Evolutionary conservation across 2,888 invertebrate genomes (phyloP), one percentile per base, ranked within the genome.

Genomic region (Auanema sp.): DNA sequence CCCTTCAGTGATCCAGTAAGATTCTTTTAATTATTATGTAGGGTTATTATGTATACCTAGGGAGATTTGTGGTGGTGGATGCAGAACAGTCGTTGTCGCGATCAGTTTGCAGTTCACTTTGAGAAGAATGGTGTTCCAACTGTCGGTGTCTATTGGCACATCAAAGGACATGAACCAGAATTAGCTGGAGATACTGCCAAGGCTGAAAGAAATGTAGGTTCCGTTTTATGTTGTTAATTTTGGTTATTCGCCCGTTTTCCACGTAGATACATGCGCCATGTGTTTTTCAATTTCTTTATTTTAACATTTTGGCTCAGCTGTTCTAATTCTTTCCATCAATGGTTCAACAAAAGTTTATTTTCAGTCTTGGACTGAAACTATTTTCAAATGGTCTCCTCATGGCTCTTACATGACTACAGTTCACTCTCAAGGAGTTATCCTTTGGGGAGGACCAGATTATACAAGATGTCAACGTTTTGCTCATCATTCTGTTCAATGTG

Each of bases 371-470:
- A 95, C 96, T 0, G 95, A 96, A 83, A 92, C 93, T 0, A 92
- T 93, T 78, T 92, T 95, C 1, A 90, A 92, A 77, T 99, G 97
- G 97, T 98, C 98, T 1, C 97, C 97, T 0, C 87, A 93, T 44
- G 98, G 98, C 52, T 95, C 95, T 0, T 98, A 93, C 85, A 87
- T 99, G 75, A 91, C 95, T 0, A 97, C 98, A 0, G 93, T 96
- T 87, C 98, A 99, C 84, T 90, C 90, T 85, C 89, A 58, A 69
- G 98, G 98, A 61, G 93, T 97, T 56, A 94, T 93, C 0, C 87
- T 99, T 52, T 98, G 98, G 98, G 97, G 94, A 18, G 97, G 97
- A 0, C 92, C 92, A 24, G 90, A 90, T 79, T 97, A 93, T 86
- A 89, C 89, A 0, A 93, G 94, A 23, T 91, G 94, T 81, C 92